These are phyloP conservation scores for Melinaea menophilus DNA, from an alignment of 2,888 invertebrate species.

Conservation along the genomic window DNA sequence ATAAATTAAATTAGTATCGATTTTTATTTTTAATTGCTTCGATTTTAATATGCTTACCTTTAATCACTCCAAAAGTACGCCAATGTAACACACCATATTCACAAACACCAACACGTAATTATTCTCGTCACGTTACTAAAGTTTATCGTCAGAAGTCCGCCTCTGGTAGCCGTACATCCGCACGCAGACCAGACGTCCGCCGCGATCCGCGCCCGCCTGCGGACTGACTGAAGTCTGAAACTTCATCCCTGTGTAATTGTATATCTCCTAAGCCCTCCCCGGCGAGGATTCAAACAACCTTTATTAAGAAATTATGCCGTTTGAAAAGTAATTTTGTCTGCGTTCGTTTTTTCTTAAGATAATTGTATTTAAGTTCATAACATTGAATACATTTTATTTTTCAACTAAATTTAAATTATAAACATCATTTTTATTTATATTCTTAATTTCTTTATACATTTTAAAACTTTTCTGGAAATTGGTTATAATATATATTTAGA, in stretches of 20 bases:
- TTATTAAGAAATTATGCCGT: slow-evolving; percentile 15
- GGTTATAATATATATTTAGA: too few species aligned
- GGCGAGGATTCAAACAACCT: slow-evolving; percentile 12
- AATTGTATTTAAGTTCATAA: neutral
- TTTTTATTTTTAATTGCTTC: neutral
- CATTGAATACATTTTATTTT: neutral
- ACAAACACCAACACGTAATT: slow-evolving; percentile 4
- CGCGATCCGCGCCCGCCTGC: slow-evolving; percentile 26
- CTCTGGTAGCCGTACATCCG: neutral
- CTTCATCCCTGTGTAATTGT: slow-evolving; percentile 15
- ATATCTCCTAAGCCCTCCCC: slow-evolving; percentile 14
- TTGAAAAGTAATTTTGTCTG: slow-evolving; percentile 10
- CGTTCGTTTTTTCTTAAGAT: slow-evolving; percentile 1
- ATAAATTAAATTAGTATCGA: neutral
- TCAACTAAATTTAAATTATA: too few species aligned
- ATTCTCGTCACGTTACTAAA: neutral
- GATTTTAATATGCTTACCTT: slow-evolving; percentile 3
- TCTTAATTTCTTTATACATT: neutral
- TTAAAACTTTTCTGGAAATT: too few species aligned
- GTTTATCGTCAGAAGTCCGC: slow-evolving; percentile 4
- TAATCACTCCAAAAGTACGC: neutral
- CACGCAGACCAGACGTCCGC: slow-evolving; percentile 17
- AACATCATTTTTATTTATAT: neutral
- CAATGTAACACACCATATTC: slow-evolving; percentile 6
- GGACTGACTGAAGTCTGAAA: slow-evolving; percentile 26